These are phyloP conservation scores for Xenops minutus DNA, from an alignment of 2,797 vertebrate genomes.

Conservation along the genomic window DNA sequence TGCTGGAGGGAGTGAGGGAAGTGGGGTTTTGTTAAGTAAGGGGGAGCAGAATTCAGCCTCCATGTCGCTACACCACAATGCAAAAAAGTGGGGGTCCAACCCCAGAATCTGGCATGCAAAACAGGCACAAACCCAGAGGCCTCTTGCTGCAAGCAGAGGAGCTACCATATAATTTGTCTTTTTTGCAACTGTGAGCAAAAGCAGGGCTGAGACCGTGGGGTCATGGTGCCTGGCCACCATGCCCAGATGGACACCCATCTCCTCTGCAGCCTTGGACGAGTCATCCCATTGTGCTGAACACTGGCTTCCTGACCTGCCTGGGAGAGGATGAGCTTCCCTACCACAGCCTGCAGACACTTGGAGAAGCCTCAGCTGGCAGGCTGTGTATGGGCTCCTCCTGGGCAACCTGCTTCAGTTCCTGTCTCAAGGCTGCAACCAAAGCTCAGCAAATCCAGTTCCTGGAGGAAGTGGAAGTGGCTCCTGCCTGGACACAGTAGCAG, in stretches of 20 bases:
- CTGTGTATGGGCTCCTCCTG: neutral
- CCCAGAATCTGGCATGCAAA: neutral
- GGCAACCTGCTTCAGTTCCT: neutral
- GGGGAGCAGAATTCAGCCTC: neutral
- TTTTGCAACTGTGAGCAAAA: neutral
- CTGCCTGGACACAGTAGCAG: fast-evolving
- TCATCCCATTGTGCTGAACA: neutral
- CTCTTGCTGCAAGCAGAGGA: neutral
- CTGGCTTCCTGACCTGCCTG: neutral
- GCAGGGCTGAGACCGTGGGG: neutral
- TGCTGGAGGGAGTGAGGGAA: neutral
- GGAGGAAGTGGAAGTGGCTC: neutral
- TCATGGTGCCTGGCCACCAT: fast-evolving
- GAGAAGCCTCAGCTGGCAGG: neutral
- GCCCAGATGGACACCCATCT: neutral
- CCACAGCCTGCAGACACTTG: neutral
- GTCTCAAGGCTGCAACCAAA: neutral
- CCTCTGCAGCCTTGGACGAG: fast-evolving
- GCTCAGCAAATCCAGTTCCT: neutral
- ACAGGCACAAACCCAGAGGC: neutral
- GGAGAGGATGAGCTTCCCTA: neutral
- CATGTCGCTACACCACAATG: fast-evolving
- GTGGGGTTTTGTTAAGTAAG: neutral
- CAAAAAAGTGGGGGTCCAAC: neutral
- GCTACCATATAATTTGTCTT: neutral